These are phyloP conservation scores for Lagopus muta DNA, from an alignment of 2,113 vertebrate genomes.

Conservation along the genomic window DNA sequence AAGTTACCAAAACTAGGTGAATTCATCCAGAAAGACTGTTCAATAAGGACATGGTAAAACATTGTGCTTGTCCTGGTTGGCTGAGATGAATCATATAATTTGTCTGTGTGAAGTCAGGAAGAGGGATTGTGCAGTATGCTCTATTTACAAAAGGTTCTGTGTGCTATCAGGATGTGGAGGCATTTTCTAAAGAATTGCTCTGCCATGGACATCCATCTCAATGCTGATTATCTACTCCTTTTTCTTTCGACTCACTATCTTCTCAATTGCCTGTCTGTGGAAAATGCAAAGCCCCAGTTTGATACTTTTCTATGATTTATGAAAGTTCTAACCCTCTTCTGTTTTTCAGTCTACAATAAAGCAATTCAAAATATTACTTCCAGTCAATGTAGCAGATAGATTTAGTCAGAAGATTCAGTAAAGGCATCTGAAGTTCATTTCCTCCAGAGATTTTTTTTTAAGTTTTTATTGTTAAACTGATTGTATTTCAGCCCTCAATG, in stretches of 20 bases:
- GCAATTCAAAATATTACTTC: neutral
- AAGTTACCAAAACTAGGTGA: slow-evolving; percentile 17
- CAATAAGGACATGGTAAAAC: neutral
- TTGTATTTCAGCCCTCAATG: neutral
- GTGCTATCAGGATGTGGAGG: neutral
- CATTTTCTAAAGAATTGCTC: neutral
- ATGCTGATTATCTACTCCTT: neutral
- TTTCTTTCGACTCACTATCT: neutral
- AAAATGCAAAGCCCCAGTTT: neutral
- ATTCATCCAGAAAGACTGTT: slow-evolving; percentile 45
- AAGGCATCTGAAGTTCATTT: neutral
- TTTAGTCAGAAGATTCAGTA: neutral
- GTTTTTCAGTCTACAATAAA: neutral
- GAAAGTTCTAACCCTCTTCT: neutral
- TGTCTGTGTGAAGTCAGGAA: neutral
- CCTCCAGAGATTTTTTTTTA: neutral
- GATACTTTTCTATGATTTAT: neutral
- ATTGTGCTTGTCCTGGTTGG: neutral
- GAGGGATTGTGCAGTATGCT: neutral
- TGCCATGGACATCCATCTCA: accelerated
- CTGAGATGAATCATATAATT: slow-evolving; percentile 14
- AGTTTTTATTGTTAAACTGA: neutral
- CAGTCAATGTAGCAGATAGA: neutral
- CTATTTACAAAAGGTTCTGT: neutral
- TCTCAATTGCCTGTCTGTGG: accelerated